Conservation (phyloP, 1,140 invertebrate genomes). For the Drosophila lacertosa region DNA sequence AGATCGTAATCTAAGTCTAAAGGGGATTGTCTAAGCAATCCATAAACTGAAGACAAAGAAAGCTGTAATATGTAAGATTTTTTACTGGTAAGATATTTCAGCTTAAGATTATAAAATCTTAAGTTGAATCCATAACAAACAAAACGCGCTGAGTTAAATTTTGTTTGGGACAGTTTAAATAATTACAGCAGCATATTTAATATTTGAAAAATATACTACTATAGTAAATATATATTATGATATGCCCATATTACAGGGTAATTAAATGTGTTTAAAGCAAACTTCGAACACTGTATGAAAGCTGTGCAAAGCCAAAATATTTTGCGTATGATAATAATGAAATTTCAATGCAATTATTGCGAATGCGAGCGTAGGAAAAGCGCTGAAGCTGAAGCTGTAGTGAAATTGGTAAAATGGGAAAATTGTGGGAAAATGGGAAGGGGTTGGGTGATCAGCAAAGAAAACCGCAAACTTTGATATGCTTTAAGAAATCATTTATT, state of each 20-base stretch:
- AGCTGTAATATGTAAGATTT: no score
- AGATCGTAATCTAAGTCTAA: no score
- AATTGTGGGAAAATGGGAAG: not conserved
- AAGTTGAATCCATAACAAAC: no score
- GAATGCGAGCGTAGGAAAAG: constrained; percentile 1
- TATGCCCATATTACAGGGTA: not conserved
- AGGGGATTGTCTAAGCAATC: no score
- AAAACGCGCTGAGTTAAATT: no score
- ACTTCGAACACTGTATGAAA: constrained; percentile 15
- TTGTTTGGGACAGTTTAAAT: no score
- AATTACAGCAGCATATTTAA: no score
- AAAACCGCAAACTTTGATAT: constrained; percentile 30
- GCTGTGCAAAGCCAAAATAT: constrained; percentile 33
- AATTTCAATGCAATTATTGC: constrained; percentile 1
- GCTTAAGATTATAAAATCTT: no score
- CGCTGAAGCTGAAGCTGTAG: constrained; percentile 20
- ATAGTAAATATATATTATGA: no score
- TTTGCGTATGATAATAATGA: not conserved
- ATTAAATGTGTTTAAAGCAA: not conserved
- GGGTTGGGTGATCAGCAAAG: constrained; percentile 38
- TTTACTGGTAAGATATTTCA: no score
- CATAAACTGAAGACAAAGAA: no score
- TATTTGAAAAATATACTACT: no score
- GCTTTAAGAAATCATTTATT: constrained; percentile 24
- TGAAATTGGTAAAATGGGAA: not conserved